These are phyloP conservation scores for Chloropsis cyanopogon DNA, from an alignment of 2,113 vertebrate species.

Conservation along the genomic window DNA sequence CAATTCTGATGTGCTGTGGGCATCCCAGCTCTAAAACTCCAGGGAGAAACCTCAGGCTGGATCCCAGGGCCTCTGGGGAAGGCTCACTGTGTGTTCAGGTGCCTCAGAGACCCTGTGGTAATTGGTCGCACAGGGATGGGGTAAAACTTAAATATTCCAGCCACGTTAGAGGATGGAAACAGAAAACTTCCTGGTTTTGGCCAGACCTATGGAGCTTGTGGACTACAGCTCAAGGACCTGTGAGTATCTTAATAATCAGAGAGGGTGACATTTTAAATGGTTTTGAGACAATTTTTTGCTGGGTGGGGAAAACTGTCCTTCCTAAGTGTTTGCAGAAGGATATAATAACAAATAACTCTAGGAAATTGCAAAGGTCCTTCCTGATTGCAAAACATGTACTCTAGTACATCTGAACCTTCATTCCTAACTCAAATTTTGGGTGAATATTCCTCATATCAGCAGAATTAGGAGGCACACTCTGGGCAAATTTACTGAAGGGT, in stretches of 20 bases:
- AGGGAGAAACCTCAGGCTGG: rapidly evolving
- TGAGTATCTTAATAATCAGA: neutral
- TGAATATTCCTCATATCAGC: neutral
- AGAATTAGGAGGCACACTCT: neutral
- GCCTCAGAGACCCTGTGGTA: neutral
- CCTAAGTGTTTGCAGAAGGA: neutral
- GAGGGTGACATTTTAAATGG: neutral
- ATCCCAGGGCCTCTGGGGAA: neutral
- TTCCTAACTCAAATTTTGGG: neutral
- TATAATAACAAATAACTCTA: neutral
- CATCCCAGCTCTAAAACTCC: neutral
- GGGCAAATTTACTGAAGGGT: neutral
- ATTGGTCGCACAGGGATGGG: rapidly evolving
- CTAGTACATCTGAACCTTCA: neutral
- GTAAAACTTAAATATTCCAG: neutral
- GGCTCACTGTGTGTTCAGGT: neutral
- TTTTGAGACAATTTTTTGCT: neutral
- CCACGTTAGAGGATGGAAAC: rapidly evolving
- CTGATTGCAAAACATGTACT: neutral
- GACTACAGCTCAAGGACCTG: neutral
- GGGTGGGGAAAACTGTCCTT: neutral
- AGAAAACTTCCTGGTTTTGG: neutral
- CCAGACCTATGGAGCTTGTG: rapidly evolving
- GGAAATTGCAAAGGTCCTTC: neutral
- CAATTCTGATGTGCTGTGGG: neutral